These are phyloP conservation scores for Anguilla pacifica DNA, from an alignment of 2,797 vertebrate genomes.

Conservation along the genomic window DNA sequence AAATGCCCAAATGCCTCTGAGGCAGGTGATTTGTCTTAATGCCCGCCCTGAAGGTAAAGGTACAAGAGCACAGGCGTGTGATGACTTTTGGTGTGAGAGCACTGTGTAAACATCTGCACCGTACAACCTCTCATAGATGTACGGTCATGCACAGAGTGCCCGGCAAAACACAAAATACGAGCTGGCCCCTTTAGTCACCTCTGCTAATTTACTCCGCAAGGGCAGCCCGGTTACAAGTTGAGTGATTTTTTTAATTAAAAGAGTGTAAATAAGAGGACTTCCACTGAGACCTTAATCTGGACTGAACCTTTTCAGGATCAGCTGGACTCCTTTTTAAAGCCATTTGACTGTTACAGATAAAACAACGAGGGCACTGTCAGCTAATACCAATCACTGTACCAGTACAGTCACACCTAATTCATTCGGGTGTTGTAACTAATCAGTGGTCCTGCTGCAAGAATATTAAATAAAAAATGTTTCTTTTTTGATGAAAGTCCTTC, in stretches of 20 bases:
- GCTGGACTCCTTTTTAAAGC: background rate
- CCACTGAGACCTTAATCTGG: background rate
- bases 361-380: background rate
- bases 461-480: background rate
- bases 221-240: background rate
- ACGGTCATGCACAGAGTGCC: background rate
- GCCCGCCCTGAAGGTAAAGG: background rate
- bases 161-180: background rate
- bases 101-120: background rate
- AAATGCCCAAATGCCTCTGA: background rate
- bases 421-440: background rate
- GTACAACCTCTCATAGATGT: background rate
- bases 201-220: background rate
- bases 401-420: slow-evolving; percentile 3
- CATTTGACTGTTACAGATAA: background rate
- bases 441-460: slow-evolving; percentile 2
- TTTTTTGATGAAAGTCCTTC: slow-evolving; percentile 1
- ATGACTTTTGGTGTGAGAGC: background rate
- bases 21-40: background rate
- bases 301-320: background rate
- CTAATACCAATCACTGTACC: background rate
- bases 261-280: background rate
- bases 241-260: background rate
- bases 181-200: background rate
- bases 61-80: background rate